Evolutionary conservation across 2,113 vertebrate genomes (phyloP).

Genomic region (Corvus hawaiiensis): DNA sequence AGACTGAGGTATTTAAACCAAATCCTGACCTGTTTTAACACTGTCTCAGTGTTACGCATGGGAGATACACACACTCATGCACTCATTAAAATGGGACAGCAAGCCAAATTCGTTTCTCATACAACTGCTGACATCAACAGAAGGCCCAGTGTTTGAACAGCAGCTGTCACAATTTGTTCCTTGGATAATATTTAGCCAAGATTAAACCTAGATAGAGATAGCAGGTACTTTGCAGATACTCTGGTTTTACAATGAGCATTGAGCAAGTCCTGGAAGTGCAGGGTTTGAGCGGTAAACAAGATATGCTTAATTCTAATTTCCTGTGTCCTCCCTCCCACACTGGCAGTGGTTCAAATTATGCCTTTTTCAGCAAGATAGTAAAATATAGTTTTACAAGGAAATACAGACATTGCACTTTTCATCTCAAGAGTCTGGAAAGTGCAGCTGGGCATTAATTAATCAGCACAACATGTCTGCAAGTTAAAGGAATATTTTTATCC

Average conservation of each 20-base stretch:
- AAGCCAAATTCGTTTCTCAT: neutral
- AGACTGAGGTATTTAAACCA: conserved; percentile 8
- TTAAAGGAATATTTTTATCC: neutral
- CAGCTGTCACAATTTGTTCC: conserved; percentile 32
- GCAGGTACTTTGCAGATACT: neutral
- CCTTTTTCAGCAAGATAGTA: neutral
- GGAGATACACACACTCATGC: neutral
- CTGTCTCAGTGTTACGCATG: neutral
- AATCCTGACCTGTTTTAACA: conserved; percentile 38
- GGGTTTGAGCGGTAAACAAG: neutral
- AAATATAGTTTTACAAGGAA: conserved; percentile 9
- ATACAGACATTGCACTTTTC: neutral
- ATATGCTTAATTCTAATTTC: neutral
- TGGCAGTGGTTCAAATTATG: neutral
- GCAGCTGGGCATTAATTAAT: neutral
- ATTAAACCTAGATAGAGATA: neutral
- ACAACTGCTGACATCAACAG: conserved; percentile 12
- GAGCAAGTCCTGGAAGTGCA: neutral
- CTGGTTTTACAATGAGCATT: neutral
- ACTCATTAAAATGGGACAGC: conserved; percentile 20
- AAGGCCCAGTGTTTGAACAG: conserved; percentile 23
- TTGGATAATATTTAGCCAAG: conserved; percentile 19
- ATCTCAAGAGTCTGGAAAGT: neutral
- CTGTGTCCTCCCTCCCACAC: neutral
- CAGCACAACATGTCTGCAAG: neutral